These are phyloP conservation scores for Cynaeus angustus DNA, from an alignment of 2,888 invertebrate species.

Conservation along the genomic window DNA sequence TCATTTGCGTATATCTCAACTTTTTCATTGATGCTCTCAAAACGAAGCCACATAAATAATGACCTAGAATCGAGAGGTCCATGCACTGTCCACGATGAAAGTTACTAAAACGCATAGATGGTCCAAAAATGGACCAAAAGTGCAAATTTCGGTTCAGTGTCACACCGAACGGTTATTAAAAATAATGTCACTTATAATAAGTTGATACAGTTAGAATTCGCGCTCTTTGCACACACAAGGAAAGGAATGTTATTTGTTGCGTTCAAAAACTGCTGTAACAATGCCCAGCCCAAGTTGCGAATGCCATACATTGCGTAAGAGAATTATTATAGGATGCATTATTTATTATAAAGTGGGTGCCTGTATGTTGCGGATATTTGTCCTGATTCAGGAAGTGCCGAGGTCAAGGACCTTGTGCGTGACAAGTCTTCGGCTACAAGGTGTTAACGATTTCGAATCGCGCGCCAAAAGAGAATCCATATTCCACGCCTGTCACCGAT, in stretches of 20 bases:
- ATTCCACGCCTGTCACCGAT: too few species aligned
- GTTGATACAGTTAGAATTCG: constrained; percentile 25
- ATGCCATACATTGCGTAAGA: constrained; percentile 9
- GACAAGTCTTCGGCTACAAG: too few species aligned
- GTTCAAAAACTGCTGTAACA: constrained; percentile 14
- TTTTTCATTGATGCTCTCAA: constrained; percentile 34
- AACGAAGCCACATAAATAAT: constrained; percentile 42
- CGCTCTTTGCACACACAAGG: constrained; percentile 20
- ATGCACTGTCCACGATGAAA: constrained; percentile 4
- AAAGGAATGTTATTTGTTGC: constrained; percentile 22
- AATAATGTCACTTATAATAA: constrained; percentile 20
- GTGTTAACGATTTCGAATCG: too few species aligned
- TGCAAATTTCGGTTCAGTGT: constrained; percentile 4
- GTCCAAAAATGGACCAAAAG: constrained; percentile 2
- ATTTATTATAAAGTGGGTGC: not conserved
- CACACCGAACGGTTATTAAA: constrained; percentile 10
- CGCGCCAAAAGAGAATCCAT: too few species aligned
- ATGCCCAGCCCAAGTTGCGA: constrained; percentile 22
- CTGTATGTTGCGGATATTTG: constrained; percentile 10
- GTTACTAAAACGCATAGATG: not conserved
- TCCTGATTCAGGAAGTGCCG: constrained; percentile 11
- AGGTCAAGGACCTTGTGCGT: constrained; percentile 17
- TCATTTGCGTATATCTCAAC: constrained; percentile 1
- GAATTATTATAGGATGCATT: not conserved
- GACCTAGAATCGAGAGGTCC: constrained; percentile 27